Percentiles rank a stretch among this genome's conserved stretches.
Evolutionary conservation across 2,797 vertebrate species (phyloP).

Genomic region (Tadarida brasiliensis): DNA sequence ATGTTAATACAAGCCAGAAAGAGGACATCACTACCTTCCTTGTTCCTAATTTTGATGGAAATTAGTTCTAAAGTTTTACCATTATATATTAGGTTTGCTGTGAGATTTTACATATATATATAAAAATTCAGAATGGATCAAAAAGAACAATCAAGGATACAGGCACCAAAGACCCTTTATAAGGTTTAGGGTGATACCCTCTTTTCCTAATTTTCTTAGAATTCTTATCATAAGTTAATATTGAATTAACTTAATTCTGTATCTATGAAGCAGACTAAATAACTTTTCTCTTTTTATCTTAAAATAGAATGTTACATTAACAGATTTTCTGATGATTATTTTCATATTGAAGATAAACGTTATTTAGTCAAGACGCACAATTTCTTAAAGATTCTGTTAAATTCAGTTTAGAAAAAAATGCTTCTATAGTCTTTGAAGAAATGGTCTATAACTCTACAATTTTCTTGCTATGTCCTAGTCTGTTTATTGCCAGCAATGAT

Average conservation of each 20-base stretch:
- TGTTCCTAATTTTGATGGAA: not conserved
- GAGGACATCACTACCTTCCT: not conserved
- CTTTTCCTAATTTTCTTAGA: slow-evolving; percentile 15
- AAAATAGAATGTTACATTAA: not conserved
- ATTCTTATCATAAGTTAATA: not conserved
- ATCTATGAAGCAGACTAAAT: not conserved
- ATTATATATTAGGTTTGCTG: not conserved
- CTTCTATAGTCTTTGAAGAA: not conserved
- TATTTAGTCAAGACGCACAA: not conserved
- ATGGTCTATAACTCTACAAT: not conserved
- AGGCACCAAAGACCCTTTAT: not conserved
- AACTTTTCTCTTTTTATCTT: slow-evolving; percentile 5
- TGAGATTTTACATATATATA: not conserved
- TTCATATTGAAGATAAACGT: not conserved
- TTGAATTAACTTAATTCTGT: slow-evolving; percentile 3
- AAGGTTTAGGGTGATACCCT: not conserved
- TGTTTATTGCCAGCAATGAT: slow-evolving; percentile 2
- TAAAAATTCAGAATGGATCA: not conserved
- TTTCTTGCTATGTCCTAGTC: not conserved
- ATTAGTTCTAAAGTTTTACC: not conserved
- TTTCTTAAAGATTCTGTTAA: not conserved
- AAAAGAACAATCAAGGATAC: not conserved
- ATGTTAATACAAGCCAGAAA: not conserved
- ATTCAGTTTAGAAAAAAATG: not conserved
- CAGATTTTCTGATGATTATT: not conserved